phyloP scores from a whole-genome alignment of 1,140 invertebrate species.

The Drosophila tropicalis region DNA sequence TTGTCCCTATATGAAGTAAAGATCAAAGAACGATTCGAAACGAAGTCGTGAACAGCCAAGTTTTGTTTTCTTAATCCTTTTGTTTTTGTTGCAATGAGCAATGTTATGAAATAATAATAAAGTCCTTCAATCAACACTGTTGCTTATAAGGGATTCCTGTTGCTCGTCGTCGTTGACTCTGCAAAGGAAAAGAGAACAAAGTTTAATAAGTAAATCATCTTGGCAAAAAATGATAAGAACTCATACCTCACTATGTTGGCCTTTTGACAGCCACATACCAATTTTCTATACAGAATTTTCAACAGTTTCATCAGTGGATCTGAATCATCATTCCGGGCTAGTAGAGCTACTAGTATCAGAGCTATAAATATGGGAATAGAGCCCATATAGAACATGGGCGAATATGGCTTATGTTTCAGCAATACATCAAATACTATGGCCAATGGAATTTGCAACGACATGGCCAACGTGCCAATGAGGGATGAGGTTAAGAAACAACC shows the following conservation, averaged over 20 bases:
- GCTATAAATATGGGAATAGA: conserved; percentile 91
- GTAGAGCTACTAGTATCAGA: conserved; percentile 89
- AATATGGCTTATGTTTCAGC: conserved; percentile 89
- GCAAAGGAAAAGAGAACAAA: conserved; percentile 55
- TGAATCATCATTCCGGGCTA: conserved; percentile 93
- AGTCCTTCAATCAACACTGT: conserved; percentile 57
- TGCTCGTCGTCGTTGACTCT: conserved; percentile 90
- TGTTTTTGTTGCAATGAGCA: conserved; percentile 67
- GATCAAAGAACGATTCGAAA: conserved; percentile 78
- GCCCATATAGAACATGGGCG: conserved; percentile 91
- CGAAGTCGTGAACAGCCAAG: conserved; percentile 80
- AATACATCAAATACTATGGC: conserved; percentile 92
- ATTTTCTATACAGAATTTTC: conserved; percentile 85
- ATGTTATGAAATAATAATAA: conserved; percentile 48
- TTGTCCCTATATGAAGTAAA: conserved; percentile 53
- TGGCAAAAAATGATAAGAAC: no score
- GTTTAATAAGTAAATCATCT: no score
- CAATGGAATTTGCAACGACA: conserved; percentile 93
- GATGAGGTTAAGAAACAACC: conserved; percentile 95
- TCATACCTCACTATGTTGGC: conserved; percentile 84
- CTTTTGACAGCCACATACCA: conserved; percentile 84
- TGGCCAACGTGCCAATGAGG: conserved; percentile 91
- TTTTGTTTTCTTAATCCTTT: conserved; percentile 62
- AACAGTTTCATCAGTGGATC: conserved; percentile 90
- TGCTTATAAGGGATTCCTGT: conserved; percentile 89